Percentiles rank a stretch among this genome's conserved stretches.
phyloP scores from a whole-genome alignment of 2,113 vertebrate genomes.

The Morone chrysops region DNA sequence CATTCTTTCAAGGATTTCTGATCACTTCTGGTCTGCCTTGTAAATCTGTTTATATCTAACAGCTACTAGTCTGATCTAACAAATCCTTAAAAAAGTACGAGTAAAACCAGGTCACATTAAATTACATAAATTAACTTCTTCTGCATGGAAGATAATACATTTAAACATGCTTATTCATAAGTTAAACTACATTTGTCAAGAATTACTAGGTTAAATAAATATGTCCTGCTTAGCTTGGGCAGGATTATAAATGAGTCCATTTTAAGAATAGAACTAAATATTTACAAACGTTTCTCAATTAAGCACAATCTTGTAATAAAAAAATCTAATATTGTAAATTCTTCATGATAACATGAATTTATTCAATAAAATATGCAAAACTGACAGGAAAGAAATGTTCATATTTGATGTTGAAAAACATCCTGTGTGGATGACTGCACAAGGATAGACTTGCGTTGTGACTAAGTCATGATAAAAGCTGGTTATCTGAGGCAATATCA shows the following conservation, averaged over 20 bases:
- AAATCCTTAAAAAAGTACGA: background rate
- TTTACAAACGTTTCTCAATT: constrained; percentile 33
- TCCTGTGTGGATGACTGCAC: constrained; percentile 41
- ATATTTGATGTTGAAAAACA: constrained; percentile 55
- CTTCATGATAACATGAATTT: constrained; percentile 55
- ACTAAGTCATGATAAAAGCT: constrained; percentile 34
- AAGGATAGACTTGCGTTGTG: background rate
- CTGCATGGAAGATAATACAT: constrained; percentile 1
- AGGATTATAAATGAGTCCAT: constrained; percentile 15
- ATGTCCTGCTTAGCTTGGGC: background rate
- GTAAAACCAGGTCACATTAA: constrained; percentile 33
- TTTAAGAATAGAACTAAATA: constrained; percentile 32
- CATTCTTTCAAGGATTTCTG: background rate
- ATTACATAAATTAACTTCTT: constrained; percentile 30
- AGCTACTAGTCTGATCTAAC: background rate
- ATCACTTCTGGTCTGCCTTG: constrained; percentile 13
- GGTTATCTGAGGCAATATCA: constrained; percentile 45
- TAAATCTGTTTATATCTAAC: background rate
- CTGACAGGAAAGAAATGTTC: constrained; percentile 47
- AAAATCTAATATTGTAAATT: constrained; percentile 59
- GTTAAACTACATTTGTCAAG: constrained; percentile 11
- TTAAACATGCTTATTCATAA: constrained; percentile 7
- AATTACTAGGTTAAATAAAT: constrained; percentile 24
- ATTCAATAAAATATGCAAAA: constrained; percentile 70
- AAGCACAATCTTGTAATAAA: constrained; percentile 28